Percentiles rank a stretch among this genome's conserved stretches.
Evolutionary conservation across 1,140 invertebrate species (phyloP).

Genomic region (Diuraphis noxia): DNA sequence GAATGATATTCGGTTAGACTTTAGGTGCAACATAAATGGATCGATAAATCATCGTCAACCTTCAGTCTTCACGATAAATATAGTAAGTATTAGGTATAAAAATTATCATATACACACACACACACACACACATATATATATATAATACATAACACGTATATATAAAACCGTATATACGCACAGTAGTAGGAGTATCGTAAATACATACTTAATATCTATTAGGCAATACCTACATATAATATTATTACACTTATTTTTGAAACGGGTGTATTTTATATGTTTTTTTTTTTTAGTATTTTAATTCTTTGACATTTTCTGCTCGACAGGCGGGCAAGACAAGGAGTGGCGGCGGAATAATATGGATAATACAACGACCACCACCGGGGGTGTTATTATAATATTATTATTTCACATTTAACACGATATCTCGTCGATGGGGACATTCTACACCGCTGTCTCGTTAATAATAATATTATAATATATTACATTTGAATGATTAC

Average conservation of each 20-base stretch:
- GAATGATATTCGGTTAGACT: not conserved
- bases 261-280: not conserved
- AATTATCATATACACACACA: not conserved
- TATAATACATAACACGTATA: no score
- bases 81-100: not conserved
- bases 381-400: not conserved
- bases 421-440: not conserved
- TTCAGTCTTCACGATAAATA: not conserved
- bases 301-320: not conserved
- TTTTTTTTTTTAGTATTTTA: not conserved
- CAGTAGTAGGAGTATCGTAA: not conserved
- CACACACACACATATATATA: not conserved
- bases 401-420: not conserved
- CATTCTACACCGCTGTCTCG: not conserved
- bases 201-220: constrained; percentile 3
- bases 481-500: not conserved
- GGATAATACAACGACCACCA: not conserved
- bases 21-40: not conserved
- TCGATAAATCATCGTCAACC: not conserved
- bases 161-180: not conserved
- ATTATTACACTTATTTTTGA: no score
- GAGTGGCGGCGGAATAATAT: not conserved
- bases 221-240: not conserved
- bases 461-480: not conserved
- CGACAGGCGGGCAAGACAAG: not conserved